Evolutionary conservation across 2,113 vertebrate species (phyloP), one percentile per base, ranked within the genome.

Genomic region (Oryzias curvinotus): DNA sequence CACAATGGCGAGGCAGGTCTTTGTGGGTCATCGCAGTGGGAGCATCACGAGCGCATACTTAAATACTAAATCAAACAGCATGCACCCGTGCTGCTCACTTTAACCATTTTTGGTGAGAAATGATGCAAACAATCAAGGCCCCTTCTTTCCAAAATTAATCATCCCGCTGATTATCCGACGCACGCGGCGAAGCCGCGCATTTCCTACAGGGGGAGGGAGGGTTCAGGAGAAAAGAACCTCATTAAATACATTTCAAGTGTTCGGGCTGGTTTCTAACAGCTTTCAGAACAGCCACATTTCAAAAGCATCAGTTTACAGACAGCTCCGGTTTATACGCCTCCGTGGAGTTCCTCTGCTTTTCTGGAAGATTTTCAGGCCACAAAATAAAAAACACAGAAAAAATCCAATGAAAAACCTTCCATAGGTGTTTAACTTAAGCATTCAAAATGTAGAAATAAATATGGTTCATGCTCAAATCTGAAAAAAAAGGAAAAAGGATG

Each of bases 11-110:
- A 16, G 21, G 14, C 28, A 48, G 13, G 44, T 42, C 43, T 57
- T 28, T 52, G 68, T 21, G 47, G 61, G 68, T 47, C 47, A 57
- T 14, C 19, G 41, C 17, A 23, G 60, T 52, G 54, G 54, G 60
- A n/a, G 60, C 42, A 45, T 14, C 42, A 43, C 28, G 54, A 71
- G 48, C 13, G 18, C 46, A 62, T 49, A 57, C 52, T 70, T 51
- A 50, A 62, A 62, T 45, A 50, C 18, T 30, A 51, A 43, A 50
- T 68, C 21, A 69, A 54, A 60, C 10, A 19, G 42, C 36, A 42
- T 26, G 19, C 23, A 46, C n/a, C 42, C 15, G 19, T 36, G 28
- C 41, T 46, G 41, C 47, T 46, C 4, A 28, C 5, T 23, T 52
- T 44, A 42, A 26, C 19, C 13, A 13, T n/a, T 55, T 21, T 26